These are phyloP conservation scores for Brachionus plicatilis DNA, from an alignment of 1,140 invertebrate species.

Conservation along the genomic window DNA sequence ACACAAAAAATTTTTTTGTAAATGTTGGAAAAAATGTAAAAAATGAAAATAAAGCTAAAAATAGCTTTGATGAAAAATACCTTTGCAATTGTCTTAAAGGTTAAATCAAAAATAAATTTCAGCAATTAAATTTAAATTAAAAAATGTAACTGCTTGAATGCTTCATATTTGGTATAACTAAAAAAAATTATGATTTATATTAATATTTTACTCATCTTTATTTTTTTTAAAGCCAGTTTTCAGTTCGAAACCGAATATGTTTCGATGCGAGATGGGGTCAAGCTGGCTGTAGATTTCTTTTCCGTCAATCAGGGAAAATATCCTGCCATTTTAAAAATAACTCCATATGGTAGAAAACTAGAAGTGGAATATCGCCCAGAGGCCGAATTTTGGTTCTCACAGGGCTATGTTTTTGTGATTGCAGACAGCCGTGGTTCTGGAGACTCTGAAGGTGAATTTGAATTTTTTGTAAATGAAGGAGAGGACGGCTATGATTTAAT, in stretches of 20 bases:
- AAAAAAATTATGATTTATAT: no score
- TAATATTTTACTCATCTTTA: no score
- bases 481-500: constrained; percentile 29
- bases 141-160: no score
- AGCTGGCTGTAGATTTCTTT: not conserved
- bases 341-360: not conserved
- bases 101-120: no score
- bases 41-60: no score
- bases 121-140: no score
- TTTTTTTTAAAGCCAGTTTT: no score
- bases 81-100: no score
- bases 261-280: not conserved
- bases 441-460: constrained; percentile 1
- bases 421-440: not conserved
- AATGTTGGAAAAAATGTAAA: no score
- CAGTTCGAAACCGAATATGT: not conserved
- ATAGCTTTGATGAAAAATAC: no score
- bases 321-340: constrained; percentile 25
- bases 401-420: constrained; percentile 9
- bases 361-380: not conserved
- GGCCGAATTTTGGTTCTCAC: not conserved
- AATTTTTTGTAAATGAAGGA: not conserved
- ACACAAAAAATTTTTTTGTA: no score
- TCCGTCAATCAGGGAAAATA: not conserved
- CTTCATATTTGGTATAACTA: no score